Conservation (phyloP, 1,140 invertebrate species). For the Aphaenogaster ashmeadi region DNA sequence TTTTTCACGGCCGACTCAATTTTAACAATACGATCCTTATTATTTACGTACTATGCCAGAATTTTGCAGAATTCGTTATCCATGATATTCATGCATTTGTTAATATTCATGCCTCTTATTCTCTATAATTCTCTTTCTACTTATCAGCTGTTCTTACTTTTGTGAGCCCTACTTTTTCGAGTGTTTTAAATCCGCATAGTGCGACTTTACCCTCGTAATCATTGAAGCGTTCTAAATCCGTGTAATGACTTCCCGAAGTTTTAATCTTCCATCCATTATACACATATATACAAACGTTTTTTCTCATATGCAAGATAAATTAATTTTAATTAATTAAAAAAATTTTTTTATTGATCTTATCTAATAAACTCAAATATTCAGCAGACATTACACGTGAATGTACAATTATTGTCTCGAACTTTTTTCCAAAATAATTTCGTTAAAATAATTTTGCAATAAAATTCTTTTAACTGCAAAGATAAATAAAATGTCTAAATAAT, state of each 20-base stretch:
- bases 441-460: background rate
- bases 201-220: background rate
- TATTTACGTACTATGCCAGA: background rate
- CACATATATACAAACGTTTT: background rate
- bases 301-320: background rate
- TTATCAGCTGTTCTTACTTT: background rate
- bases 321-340: background rate
- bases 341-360: too few species aligned
- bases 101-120: background rate
- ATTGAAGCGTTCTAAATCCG: background rate
- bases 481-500: background rate
- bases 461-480: background rate
- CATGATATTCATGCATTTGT: background rate
- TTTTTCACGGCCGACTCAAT: background rate
- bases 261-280: background rate
- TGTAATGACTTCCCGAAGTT: background rate
- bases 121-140: background rate
- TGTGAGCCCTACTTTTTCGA: background rate
- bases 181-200: background rate
- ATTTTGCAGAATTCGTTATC: constrained; percentile 1
- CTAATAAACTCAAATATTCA: background rate
- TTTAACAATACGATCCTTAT: background rate
- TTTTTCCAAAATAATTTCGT: background rate
- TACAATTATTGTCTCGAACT: background rate
- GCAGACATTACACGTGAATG: background rate